A percentile compares a stretch with the other conserved stretches of the same genome.
Evolutionary conservation across 2,797 vertebrate species (phyloP).

Genomic region (Telmatherina bonti): DNA sequence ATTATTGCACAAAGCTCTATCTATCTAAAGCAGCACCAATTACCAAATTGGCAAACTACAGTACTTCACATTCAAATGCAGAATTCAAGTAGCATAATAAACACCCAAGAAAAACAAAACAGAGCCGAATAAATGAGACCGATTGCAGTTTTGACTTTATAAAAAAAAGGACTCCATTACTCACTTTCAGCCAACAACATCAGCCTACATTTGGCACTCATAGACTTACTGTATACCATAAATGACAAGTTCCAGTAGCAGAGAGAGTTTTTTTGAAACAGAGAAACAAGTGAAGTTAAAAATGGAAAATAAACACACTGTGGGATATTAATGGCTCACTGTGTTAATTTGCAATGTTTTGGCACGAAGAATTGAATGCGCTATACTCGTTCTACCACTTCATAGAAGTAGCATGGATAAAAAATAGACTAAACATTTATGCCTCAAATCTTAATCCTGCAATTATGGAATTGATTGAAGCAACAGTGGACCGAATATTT

Average conservation of each 20-base stretch:
- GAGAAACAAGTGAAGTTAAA: slow-evolving; percentile 3
- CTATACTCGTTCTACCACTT: slow-evolving; percentile 61
- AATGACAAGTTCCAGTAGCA: slow-evolving; percentile 9
- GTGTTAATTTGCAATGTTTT: slow-evolving; percentile 26
- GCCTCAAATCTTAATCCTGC: slow-evolving; percentile 32
- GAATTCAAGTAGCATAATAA: slow-evolving; percentile 65
- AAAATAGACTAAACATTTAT: slow-evolving; percentile 52
- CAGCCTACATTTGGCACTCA: slow-evolving; percentile 31
- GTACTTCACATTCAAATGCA: slow-evolving; percentile 72
- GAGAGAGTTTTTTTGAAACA: neutral
- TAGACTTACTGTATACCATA: slow-evolving; percentile 13
- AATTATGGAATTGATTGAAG: slow-evolving; percentile 44
- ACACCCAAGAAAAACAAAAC: slow-evolving; percentile 61
- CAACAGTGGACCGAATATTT: neutral
- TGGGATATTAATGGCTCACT: slow-evolving; percentile 21
- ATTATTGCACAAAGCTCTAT: slow-evolving; percentile 74
- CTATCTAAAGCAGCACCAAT: slow-evolving; percentile 73
- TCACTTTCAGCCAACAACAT: slow-evolving; percentile 12
- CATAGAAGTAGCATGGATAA: slow-evolving; percentile 70
- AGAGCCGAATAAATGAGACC: slow-evolving; percentile 34
- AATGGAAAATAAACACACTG: slow-evolving; percentile 9
- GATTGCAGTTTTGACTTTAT: slow-evolving; percentile 19
- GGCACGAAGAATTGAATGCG: slow-evolving; percentile 35
- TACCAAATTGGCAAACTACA: slow-evolving; percentile 70
- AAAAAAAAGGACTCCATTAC: slow-evolving; percentile 10